These are phyloP conservation scores for Ophion ventricosus DNA, from an alignment of 2,888 invertebrate genomes.

Conservation along the genomic window DNA sequence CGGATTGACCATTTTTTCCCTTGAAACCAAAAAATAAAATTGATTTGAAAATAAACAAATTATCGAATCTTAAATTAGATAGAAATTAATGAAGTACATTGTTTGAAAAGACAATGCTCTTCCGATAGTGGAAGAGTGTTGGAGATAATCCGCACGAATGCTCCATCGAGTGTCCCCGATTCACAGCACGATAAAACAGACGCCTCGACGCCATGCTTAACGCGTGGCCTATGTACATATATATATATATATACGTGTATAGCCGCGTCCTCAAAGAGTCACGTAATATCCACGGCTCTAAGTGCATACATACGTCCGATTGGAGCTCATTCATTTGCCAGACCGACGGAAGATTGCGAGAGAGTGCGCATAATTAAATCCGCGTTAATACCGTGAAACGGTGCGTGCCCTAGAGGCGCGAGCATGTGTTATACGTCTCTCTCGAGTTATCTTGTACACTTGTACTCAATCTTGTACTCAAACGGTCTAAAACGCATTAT, in stretches of 20 bases:
- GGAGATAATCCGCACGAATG: neutral
- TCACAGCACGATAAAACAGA: slow-evolving; percentile 39
- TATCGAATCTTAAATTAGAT: neutral
- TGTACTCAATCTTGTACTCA: slow-evolving; percentile 37
- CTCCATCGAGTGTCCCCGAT: slow-evolving; percentile 26
- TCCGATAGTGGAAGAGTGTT: neutral
- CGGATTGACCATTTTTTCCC: too few relatives aligned
- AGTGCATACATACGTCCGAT: slow-evolving; percentile 33
- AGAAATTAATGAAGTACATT: neutral
- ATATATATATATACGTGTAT: neutral
- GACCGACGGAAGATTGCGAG: slow-evolving; percentile 53
- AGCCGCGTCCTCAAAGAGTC: slow-evolving; percentile 16
- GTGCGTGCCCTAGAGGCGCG: slow-evolving; percentile 64
- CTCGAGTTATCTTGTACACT: slow-evolving; percentile 51
- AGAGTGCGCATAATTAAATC: slow-evolving; percentile 74
- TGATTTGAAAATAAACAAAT: too few relatives aligned
- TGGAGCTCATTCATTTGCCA: slow-evolving; percentile 50
- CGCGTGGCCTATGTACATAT: neutral
- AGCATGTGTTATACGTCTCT: slow-evolving; percentile 39
- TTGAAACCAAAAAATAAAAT: too few relatives aligned
- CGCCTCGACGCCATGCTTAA: slow-evolving; percentile 37
- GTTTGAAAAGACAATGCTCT: neutral
- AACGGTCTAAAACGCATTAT: slow-evolving; percentile 17
- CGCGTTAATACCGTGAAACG: slow-evolving; percentile 78
- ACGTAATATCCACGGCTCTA: slow-evolving; percentile 43